Base-by-base conservation (phyloP, 2,888 invertebrate species). In the Eristalinus aeneus region DNA sequence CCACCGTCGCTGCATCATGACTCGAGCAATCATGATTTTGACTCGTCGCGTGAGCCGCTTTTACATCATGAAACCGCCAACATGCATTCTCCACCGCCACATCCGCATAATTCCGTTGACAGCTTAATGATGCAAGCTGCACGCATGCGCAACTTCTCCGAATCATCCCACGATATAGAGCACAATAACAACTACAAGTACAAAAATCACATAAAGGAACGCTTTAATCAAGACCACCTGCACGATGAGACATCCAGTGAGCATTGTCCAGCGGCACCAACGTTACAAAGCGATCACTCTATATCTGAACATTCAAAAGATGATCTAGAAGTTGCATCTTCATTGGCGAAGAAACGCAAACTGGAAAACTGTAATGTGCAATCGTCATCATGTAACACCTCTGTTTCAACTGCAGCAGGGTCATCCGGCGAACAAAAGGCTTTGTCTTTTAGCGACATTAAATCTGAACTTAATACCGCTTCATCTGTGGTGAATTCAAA, bases 151-250 rank as follows among this genome's bases (percentile, higher is more conserved):
- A 92, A 92, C 88, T 91, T 91, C 53, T 93, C 93, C 3, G 93
- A 93, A 87, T 92, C 92, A 16, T 92, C 92, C 74, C 92, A 92
- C 88, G 93, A 93, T 63, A 90, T 92, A 75, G 92, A 92, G 87
- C 93, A 90, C 89, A 92, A 93, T 88, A 92, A 94, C 63, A 94
- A 94, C 89, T 98, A 98, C 93, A 98, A 98, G 93, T 98, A 98
- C 93, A 98, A 98, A 93, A 98, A 97, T 90, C 97, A 96, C 90
- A 98, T 98, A 88, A 97, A 98, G 90, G 96, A 98, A 91, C 94
- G 98, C 80, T 98, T 98, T 88, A 94, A 95, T 1, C 93, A 94
- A 86, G 94, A 93, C 79, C 88, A 94, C 27, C 94, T 94, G 87
- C 92, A 92, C 81, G 92, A 92, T 74, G 92, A 92, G 82, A 92